These are phyloP conservation scores for Diabrotica balteata DNA, from an alignment of 2,888 invertebrate species.

Conservation along the genomic window DNA sequence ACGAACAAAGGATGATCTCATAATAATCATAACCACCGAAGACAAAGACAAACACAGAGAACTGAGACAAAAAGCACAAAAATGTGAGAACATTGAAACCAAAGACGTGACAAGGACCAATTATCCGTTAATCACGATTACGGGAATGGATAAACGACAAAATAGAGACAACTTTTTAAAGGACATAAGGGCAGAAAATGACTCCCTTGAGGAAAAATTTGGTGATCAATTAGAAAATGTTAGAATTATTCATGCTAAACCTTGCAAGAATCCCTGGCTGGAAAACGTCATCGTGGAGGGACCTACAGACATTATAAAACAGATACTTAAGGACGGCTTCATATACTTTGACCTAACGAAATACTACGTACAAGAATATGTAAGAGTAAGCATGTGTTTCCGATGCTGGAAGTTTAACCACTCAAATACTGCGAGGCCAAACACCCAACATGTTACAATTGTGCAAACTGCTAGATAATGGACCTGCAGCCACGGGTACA, in stretches of 20 bases:
- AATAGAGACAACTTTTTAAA: neutral
- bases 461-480: conserved; percentile 7
- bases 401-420: conserved; percentile 12
- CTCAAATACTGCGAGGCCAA: neutral
- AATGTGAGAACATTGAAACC: neutral
- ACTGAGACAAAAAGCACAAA: neutral
- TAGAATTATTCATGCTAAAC: conserved; percentile 29
- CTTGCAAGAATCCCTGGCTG: neutral
- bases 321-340: neutral
- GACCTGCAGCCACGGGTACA: neutral
- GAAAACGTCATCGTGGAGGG: neutral
- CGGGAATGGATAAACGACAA: neutral
- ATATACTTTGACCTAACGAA: neutral
- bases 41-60: neutral
- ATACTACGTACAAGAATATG: neutral
- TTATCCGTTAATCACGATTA: neutral
- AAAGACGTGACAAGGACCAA: neutral
- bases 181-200: too few relatives aligned
- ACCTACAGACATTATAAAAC: conserved; percentile 2
- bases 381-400: neutral
- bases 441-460: conserved; percentile 10
- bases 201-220: conserved; percentile 17
- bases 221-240: neutral
- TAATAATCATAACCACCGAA: neutral
- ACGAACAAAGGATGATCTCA: neutral